Base-by-base conservation (phyloP, 2,888 invertebrate species). In the Steinernema hermaphroditum region DNA sequence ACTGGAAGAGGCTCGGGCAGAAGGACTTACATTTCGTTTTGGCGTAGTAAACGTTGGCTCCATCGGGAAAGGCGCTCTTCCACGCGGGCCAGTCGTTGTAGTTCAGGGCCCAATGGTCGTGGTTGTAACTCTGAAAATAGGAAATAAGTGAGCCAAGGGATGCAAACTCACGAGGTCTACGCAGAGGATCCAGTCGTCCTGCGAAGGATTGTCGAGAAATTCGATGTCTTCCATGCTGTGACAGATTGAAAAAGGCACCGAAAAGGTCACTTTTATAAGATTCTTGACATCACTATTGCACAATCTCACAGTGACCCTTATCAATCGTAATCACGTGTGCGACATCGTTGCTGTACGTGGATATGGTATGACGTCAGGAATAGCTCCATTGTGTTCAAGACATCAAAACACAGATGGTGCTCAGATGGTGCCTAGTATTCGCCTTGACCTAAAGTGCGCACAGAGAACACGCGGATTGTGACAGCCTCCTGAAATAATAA, bases 131-230 rank as follows among this genome's bases (percentile, higher is more conserved):
- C 49, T 49, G 8, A 8, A 14, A 9, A 9, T 41, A 9, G 14
- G 41, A 41, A 41, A 8, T 12, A 14, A 41, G 14, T 14, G 41
- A 8, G 8, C 14, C 8, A 41, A 41, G 14, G 41, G 14, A 14
- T 8, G 8, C 8, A 41, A 41, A 9, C 41, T 41, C 41, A 41
- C 41, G 6, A 49, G 19, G 19, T 49, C 19, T 12, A 49, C 49
- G 49, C 49, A 49, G 6, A n/a, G 49, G 6, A n/a, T n/a, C 49
- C 49, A 49, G 49, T 49, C 49, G 12, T 49, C 49, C 49, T 49
- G 49, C 6, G 49, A 49, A 19, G 49, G 49, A 49, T 49, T 49
- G 14, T 49, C 49, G 14, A 49, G 49, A n/a, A 49, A 49, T 12
- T 12, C 49, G 49, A 49, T 49, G 49, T 49, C 49, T 49, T 49